Percentiles rank a stretch among this genome's conserved stretches.
These are phyloP conservation scores for Umimayanthus chanpuru DNA, from an alignment of 92 coral and sea anemone genomes.

Conservation along the genomic window DNA sequence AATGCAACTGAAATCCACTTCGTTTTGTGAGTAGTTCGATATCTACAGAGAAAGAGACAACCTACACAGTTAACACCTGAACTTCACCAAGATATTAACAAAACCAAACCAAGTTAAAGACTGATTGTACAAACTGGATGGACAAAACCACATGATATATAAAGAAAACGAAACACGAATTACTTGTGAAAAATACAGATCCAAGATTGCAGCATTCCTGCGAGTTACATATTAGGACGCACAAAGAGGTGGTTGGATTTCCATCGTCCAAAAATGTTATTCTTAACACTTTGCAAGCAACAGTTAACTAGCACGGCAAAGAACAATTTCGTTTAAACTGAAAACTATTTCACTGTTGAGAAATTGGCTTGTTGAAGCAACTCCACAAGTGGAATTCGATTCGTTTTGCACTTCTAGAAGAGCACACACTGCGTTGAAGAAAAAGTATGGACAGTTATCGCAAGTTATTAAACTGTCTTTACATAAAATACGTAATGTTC, in stretches of 20 bases:
- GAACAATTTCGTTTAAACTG: neutral
- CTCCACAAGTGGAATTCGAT: neutral
- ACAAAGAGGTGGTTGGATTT: neutral
- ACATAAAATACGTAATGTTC: neutral
- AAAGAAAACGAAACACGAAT: neutral
- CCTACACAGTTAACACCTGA: neutral
- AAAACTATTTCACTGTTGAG: neutral
- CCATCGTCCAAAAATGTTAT: neutral
- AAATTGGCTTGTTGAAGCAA: neutral
- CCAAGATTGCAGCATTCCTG: neutral
- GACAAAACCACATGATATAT: neutral
- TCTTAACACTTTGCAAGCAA: neutral
- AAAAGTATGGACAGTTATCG: neutral
- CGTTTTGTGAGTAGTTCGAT: neutral
- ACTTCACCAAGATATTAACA: neutral
- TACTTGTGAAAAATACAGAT: neutral
- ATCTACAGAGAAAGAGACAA: neutral
- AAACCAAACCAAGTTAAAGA: neutral
- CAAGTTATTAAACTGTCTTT: neutral
- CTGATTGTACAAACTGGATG: neutral
- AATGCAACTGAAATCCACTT: constrained; percentile 28
- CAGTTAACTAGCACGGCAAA: neutral
- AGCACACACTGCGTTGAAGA: neutral
- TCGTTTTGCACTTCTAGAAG: too few species aligned
- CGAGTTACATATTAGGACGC: neutral